phyloP scores from a whole-genome alignment of 30 jellyfish, hydroid and myxozoan genomes.

The Rhopilema esculentum region DNA sequence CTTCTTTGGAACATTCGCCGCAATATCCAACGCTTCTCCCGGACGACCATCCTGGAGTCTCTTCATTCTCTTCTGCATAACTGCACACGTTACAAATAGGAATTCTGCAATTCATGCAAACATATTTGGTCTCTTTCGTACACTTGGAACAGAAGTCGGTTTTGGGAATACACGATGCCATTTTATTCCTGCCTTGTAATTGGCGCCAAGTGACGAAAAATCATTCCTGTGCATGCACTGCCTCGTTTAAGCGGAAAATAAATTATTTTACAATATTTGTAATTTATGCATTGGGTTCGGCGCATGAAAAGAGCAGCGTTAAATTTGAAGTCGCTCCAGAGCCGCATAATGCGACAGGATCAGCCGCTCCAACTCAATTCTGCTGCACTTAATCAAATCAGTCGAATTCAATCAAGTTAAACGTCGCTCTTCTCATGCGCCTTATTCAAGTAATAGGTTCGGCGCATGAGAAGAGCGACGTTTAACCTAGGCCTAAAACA shows the following conservation, averaged over 20 bases:
- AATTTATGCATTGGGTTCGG: slow-evolving; percentile 41
- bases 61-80: slow-evolving; percentile 7
- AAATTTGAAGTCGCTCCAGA: slow-evolving; percentile 18
- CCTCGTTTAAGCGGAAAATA: slow-evolving; percentile 22
- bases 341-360: slow-evolving; percentile 22
- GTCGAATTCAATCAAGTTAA: too few relatives aligned
- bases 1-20: slow-evolving; percentile 7
- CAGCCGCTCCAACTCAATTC: slow-evolving; percentile 25
- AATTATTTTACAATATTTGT: background rate
- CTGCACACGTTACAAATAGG: slow-evolving; percentile 36
- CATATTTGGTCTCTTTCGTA: slow-evolving; percentile 6
- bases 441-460: slow-evolving; percentile 28
- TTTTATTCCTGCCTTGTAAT: background rate
- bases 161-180: background rate
- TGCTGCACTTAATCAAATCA: slow-evolving; percentile 28
- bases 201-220: slow-evolving; percentile 35
- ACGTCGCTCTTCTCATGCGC: slow-evolving; percentile 23
- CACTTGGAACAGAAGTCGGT: slow-evolving; percentile 24
- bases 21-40: slow-evolving; percentile 26
- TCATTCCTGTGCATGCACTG: slow-evolving; percentile 23
- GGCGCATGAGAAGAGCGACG: slow-evolving; percentile 55
- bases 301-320: slow-evolving; percentile 14
- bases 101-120: slow-evolving; percentile 21
- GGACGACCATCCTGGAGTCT: slow-evolving; percentile 15
- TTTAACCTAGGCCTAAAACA: slow-evolving; percentile 34